Evolutionary conservation across 2,797 vertebrate species (phyloP), one percentile per base, ranked within the genome.

Genomic region (Poecile montanus): DNA sequence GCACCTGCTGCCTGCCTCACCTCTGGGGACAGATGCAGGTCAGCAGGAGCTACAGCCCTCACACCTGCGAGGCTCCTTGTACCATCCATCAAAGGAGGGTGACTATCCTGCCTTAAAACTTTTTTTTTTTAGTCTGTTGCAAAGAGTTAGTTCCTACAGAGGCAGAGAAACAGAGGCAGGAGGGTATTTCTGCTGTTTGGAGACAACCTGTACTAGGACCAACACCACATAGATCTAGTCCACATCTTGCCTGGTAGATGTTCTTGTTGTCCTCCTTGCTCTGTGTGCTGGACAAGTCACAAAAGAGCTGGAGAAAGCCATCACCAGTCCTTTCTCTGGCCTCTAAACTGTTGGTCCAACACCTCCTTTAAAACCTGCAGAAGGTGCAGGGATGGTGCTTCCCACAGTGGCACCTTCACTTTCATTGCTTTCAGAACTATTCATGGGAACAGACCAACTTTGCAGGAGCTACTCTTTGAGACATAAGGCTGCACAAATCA

Each of bases 61-160:
- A 16, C 18, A 51, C 16, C 34, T 68, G 17, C 0, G 0, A 74
- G 48, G 20, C 22, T 47, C 7, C 44, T 3, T 3, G 1, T 13
- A 23, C 45, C 3, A 1, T 38, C 13, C 2, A 2, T 34, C 10
- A 73, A 77, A 86, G 47, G 18, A 75, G 29, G 30, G 8, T 0
- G 0, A 12, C 23, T 30, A 27, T 15, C 11, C 5, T 38, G 38
- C 0, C 0, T n/a, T 54, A 32, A 10, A n/a, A 13, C 16, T 11
- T 30, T 29, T 32, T 66, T 45, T 36, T 66, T 45, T 36, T 7
- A 5, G 40, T 83, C 34, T 78, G 7, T 81, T 12, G 2, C 10
- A 45, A 86, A 25, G 27, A 9, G 14, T 20, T 54, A 10, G 30
- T 42, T 65, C 29, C 18, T 7, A 2, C 7, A 20, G 17, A 65